Evolutionary conservation across 2,888 invertebrate genomes (phyloP).

Genomic region (Lepidochitona cinerea): DNA sequence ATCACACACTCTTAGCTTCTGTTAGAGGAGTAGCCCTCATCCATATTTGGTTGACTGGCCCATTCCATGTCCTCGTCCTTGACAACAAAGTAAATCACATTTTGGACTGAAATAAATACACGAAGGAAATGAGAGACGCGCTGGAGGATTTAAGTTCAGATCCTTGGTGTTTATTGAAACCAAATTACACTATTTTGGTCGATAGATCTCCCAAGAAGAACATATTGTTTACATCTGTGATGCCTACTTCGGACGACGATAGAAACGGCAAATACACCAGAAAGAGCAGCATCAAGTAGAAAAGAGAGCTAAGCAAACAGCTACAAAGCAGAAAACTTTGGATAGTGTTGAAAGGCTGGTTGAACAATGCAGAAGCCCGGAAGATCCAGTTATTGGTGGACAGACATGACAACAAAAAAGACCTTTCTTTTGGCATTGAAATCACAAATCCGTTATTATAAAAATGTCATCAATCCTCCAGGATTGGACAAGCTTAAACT

Average conservation of each 20-base stretch:
- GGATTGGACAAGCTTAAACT: background rate
- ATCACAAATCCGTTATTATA: background rate
- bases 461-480: background rate
- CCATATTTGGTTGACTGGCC: background rate
- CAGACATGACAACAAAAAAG: background rate
- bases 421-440: no score
- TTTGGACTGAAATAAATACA: background rate
- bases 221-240: background rate
- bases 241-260: background rate
- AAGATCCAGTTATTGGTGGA: background rate
- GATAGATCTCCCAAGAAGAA: background rate
- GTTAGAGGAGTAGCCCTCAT: background rate
- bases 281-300: background rate
- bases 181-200: background rate
- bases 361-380: background rate
- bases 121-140: background rate
- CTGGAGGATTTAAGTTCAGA: background rate
- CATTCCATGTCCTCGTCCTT: background rate
- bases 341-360: background rate
- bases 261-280: background rate
- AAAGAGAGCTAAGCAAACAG: background rate
- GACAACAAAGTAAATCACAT: background rate
- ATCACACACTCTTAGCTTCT: background rate
- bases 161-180: background rate
- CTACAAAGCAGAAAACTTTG: background rate